Evolutionary conservation across 2,888 invertebrate genomes (phyloP).

Genomic region (Artemia sp.): DNA sequence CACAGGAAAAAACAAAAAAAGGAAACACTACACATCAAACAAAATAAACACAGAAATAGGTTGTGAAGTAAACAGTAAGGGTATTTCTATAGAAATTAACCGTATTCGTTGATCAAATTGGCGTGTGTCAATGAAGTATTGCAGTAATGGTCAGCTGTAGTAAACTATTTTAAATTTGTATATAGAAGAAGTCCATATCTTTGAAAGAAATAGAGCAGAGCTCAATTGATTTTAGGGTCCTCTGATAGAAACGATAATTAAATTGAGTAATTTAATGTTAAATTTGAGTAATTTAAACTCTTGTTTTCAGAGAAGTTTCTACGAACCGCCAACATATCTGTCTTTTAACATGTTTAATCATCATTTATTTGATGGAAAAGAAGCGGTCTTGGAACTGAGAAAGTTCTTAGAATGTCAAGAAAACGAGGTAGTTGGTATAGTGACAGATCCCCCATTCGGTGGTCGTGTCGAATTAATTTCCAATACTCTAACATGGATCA

Average conservation of each 20-base stretch:
- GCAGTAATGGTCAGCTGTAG: no score
- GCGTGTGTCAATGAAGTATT: no score
- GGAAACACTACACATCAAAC: no score
- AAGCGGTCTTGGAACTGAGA: conserved; percentile 25
- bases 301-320: conserved; percentile 33
- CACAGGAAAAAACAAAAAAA: no score
- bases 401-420: conserved; percentile 32
- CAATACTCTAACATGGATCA: conserved; percentile 40
- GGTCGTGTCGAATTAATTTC: conserved; percentile 65
- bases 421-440: conserved; percentile 38
- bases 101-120: no score
- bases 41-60: no score
- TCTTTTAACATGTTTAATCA: conserved; percentile 85
- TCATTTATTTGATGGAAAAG: conserved; percentile 48
- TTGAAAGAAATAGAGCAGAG: conserved; percentile 6
- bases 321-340: conserved; percentile 40
- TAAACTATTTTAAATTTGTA: no score
- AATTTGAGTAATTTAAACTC: no score
- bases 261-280: no score
- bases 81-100: no score
- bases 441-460: conserved; percentile 82
- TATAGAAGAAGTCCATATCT: no score
- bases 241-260: background rate
- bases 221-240: conserved; percentile 16
- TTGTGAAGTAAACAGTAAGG: no score